Conservation (phyloP, 2,113 vertebrate species). For the Vicugna pacos region DNA sequence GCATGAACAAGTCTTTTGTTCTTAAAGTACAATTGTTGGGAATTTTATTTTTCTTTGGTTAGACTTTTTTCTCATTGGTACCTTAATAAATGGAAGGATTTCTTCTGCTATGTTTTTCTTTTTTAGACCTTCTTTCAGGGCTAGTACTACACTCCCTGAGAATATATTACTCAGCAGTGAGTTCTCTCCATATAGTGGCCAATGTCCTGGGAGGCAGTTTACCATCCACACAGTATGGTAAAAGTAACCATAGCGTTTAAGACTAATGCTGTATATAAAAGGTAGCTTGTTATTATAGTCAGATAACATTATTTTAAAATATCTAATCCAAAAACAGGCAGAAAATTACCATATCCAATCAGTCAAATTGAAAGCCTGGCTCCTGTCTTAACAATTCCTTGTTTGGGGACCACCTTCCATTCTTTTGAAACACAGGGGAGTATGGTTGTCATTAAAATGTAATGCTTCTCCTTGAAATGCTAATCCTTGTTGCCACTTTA, state of each 20-base stretch:
- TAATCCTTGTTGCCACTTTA: conserved; percentile 57
- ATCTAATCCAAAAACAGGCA: conserved; percentile 45
- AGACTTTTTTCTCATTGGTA: neutral
- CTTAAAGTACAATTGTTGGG: neutral
- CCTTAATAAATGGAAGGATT: neutral
- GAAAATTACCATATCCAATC: conserved; percentile 64
- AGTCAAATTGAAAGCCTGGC: conserved; percentile 48
- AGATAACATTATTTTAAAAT: conserved; percentile 35
- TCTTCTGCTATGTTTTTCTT: neutral
- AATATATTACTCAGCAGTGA: conserved; percentile 1
- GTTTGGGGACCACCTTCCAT: conserved; percentile 35
- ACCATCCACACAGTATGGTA: neutral
- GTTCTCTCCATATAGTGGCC: neutral
- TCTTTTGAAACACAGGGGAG: conserved; percentile 26
- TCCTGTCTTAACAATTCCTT: conserved; percentile 49
- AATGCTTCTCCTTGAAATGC: conserved; percentile 61
- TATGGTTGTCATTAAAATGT: conserved; percentile 69
- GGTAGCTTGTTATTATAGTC: neutral
- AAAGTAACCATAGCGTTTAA: neutral
- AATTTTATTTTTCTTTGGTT: conserved; percentile 4
- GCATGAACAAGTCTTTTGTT: conserved; percentile 1
- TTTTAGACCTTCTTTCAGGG: neutral
- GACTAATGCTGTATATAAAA: neutral
- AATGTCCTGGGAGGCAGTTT: neutral
- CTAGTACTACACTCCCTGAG: neutral